These are phyloP conservation scores for Heteronetta atricapilla DNA, from an alignment of 2,113 vertebrate species.

Conservation along the genomic window DNA sequence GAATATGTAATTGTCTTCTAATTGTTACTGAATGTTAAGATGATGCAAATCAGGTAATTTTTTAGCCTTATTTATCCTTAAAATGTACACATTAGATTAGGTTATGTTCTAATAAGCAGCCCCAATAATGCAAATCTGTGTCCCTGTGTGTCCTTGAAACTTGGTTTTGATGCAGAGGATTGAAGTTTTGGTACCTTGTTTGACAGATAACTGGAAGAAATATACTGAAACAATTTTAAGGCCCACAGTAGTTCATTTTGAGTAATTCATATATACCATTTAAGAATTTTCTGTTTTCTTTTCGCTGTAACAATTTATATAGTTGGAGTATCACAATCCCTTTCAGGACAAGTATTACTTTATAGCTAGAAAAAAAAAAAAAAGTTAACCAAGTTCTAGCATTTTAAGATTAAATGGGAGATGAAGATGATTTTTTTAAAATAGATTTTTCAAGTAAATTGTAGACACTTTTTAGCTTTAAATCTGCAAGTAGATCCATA, in stretches of 20 bases:
- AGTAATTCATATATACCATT: not conserved
- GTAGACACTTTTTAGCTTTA: not conserved
- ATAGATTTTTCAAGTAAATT: not conserved
- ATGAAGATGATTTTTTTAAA: too few species aligned
- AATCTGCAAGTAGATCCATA: not conserved
- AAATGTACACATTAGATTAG: not conserved
- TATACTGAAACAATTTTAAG: not conserved
- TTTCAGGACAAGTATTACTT: not conserved
- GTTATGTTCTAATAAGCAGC: not conserved
- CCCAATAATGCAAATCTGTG: not conserved
- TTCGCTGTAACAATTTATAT: not conserved
- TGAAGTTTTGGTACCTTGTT: not conserved
- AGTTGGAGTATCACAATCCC: not conserved
- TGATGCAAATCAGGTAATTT: not conserved
- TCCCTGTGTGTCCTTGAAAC: not conserved
- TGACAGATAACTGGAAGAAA: not conserved
- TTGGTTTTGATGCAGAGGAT: not conserved
- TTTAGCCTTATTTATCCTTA: not conserved
- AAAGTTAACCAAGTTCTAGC: not conserved
- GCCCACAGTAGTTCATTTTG: not conserved
- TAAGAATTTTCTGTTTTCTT: not conserved
- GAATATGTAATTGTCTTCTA: not conserved
- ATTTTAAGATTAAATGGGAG: not conserved
- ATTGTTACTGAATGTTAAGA: not conserved
- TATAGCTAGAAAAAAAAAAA: not conserved